Evolutionary conservation across 2,113 vertebrate species (phyloP).

Genomic region (Sclerurus mexicanus): DNA sequence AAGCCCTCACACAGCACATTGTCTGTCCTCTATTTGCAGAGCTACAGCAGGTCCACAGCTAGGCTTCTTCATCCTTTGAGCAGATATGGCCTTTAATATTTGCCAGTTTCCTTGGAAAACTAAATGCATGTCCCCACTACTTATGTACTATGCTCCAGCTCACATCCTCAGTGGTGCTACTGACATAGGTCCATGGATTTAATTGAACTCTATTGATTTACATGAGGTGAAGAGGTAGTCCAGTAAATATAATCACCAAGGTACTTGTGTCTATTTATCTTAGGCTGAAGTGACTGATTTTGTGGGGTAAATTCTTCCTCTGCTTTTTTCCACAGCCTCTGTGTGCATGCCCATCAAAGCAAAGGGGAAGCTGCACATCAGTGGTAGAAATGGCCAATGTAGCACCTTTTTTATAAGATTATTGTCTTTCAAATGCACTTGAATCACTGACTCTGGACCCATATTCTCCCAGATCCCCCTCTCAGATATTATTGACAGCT

Average conservation of each 20-base stretch:
- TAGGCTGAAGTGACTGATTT: not conserved
- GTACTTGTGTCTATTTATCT: not conserved
- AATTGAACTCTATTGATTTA: not conserved
- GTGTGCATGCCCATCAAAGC: not conserved
- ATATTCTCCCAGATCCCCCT: not conserved
- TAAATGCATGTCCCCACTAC: not conserved
- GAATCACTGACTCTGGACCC: not conserved
- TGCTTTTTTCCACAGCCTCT: not conserved
- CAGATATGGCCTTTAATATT: not conserved
- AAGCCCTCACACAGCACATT: not conserved
- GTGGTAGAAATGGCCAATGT: not conserved
- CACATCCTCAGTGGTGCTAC: not conserved
- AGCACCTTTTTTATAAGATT: not conserved
- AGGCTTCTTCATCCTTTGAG: not conserved
- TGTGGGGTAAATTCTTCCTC: not conserved
- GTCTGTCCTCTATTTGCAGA: not conserved
- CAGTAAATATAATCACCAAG: not conserved
- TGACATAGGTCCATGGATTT: not conserved
- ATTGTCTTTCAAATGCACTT: not conserved
- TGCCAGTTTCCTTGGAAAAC: not conserved
- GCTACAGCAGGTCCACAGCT: not conserved
- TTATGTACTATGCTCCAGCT: not conserved
- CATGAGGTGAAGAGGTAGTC: not conserved
- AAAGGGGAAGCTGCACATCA: not conserved
- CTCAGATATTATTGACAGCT: not conserved